Conservation (phyloP, 1,140 invertebrate genomes). For the Heliconius eleuchia region DNA sequence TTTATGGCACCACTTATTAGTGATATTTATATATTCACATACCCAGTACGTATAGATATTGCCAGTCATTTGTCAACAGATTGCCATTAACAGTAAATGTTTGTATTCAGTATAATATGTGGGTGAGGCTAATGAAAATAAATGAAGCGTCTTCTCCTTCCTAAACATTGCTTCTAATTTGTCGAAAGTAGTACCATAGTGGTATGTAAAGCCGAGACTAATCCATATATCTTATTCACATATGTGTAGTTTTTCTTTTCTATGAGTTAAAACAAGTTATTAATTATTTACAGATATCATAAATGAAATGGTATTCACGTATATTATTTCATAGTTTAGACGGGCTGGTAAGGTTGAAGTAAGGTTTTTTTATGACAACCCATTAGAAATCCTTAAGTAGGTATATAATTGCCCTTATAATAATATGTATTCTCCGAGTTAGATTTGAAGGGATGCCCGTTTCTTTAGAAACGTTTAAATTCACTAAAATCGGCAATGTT, state of each 20-base stretch:
- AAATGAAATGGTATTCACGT: too few species aligned
- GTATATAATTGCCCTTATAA: too few species aligned
- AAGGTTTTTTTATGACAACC: too few species aligned
- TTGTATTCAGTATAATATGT: constrained; percentile 8
- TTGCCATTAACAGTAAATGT: neutral
- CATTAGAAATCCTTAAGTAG: too few species aligned
- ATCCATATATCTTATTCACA: neutral
- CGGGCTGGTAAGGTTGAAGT: too few species aligned
- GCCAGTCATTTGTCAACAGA: neutral
- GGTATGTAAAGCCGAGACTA: neutral
- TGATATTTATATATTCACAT: neutral
- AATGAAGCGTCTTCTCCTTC: constrained; percentile 6
- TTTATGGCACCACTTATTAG: too few species aligned
- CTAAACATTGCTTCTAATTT: constrained; percentile 9
- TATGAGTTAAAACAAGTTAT: neutral
- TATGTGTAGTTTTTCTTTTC: neutral
- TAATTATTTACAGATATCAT: too few species aligned
- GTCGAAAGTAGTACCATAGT: neutral
- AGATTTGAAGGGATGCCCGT: neutral
- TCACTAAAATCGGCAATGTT: neutral
- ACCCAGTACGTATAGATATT: neutral
- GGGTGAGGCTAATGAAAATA: constrained; percentile 3
- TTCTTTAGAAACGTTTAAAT: neutral
- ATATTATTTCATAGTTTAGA: too few species aligned
- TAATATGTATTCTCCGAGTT: neutral